Percentiles rank a stretch among this genome's conserved stretches.
Evolutionary conservation across 2,797 vertebrate genomes (phyloP).

Genomic region (Chloroceryle inda): DNA sequence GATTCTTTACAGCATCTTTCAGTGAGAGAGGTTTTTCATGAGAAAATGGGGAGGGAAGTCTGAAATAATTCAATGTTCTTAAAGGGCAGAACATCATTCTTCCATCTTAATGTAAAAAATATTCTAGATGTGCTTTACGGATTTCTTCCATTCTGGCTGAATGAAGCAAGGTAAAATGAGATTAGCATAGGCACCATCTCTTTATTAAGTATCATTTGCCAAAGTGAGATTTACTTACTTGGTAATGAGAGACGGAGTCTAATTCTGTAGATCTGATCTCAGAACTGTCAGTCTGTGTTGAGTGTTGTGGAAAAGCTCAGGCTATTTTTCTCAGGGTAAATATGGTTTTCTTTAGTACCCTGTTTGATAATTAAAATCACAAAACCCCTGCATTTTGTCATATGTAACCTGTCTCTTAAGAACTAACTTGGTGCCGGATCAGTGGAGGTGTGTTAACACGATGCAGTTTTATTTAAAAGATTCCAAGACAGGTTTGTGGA

Average conservation of each 20-base stretch:
- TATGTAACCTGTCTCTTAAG: neutral
- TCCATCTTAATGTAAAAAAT: neutral
- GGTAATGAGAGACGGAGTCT: neutral
- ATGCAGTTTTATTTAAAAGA: neutral
- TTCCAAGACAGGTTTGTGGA: neutral
- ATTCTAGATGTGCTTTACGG: neutral
- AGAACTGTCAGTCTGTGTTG: neutral
- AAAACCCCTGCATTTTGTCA: neutral
- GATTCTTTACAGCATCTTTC: neutral
- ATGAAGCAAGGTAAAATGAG: neutral
- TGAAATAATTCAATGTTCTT: neutral
- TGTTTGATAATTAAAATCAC: neutral
- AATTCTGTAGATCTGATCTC: conserved; percentile 14
- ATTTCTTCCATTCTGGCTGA: neutral
- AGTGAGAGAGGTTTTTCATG: neutral
- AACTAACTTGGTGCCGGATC: neutral
- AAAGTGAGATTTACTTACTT: neutral
- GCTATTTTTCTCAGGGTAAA: neutral
- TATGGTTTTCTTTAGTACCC: neutral
- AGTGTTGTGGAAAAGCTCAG: neutral
- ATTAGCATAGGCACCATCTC: neutral
- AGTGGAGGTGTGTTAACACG: neutral
- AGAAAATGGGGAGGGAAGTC: neutral
- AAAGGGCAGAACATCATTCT: neutral
- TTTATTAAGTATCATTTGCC: neutral